phyloP scores from a whole-genome alignment of 2,888 invertebrate genomes.

The Antitype chi region DNA sequence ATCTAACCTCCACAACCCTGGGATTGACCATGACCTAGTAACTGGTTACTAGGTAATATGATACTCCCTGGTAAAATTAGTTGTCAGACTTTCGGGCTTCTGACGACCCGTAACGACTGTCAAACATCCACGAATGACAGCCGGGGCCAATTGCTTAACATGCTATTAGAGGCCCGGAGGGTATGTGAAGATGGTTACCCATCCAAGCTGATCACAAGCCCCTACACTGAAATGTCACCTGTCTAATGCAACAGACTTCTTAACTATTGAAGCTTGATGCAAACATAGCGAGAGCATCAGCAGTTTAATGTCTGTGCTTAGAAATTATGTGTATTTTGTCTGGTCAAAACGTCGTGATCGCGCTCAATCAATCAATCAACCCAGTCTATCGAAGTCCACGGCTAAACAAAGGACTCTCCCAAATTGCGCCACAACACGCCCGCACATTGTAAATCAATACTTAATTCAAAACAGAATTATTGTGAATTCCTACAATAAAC shows the following conservation, averaged over 20 bases:
- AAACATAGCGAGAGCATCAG: not conserved
- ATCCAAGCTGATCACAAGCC: no score
- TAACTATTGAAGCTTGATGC: not conserved
- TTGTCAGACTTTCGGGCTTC: no score
- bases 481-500: not conserved
- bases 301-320: not conserved
- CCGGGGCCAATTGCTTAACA: no score
- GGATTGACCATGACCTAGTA: no score
- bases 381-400: not conserved
- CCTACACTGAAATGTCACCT: not conserved
- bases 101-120: no score
- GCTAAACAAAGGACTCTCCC: not conserved
- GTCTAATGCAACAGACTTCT: not conserved
- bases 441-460: not conserved
- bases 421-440: not conserved
- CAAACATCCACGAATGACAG: no score
- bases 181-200: no score
- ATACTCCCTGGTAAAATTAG: no score
- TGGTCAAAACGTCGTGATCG: conserved; percentile 14
- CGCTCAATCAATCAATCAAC: conserved; percentile 26
- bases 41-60: no score
- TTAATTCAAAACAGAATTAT: conserved; percentile 7
- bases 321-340: not conserved
- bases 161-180: no score
- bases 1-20: no score